phyloP scores from a whole-genome alignment of 2,113 vertebrate genomes.

The Gallinago jamesoni region DNA sequence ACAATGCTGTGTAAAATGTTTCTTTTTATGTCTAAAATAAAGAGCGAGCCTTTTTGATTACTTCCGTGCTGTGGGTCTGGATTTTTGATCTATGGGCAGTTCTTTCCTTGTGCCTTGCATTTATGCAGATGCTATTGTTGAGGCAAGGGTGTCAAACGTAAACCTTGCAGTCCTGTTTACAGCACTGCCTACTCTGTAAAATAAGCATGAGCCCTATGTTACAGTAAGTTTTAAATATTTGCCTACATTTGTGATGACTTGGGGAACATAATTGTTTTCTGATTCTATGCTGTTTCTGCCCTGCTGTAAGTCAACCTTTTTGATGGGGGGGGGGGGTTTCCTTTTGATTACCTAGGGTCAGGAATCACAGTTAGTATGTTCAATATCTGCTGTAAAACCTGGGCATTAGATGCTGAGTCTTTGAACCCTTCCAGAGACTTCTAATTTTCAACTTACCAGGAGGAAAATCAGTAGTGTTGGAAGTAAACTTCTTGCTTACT shows the following conservation, averaged over 20 bases:
- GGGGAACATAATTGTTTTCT: background rate
- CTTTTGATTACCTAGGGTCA: background rate
- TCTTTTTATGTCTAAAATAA: conserved; percentile 74
- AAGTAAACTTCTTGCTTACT: background rate
- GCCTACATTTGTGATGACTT: background rate
- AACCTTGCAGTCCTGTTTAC: background rate
- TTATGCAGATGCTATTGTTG: background rate
- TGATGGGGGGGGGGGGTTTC: background rate
- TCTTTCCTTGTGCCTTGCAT: background rate
- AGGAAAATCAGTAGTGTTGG: background rate
- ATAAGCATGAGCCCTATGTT: background rate
- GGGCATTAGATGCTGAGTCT: background rate
- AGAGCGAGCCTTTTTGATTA: conserved; percentile 69
- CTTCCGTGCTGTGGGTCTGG: conserved; percentile 5
- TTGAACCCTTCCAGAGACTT: background rate
- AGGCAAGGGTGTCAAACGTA: background rate
- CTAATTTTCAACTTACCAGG: background rate
- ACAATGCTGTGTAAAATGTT: conserved; percentile 57
- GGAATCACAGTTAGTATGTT: background rate
- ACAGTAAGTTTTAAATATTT: background rate
- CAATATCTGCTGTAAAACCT: background rate
- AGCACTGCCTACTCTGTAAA: background rate
- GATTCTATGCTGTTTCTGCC: background rate
- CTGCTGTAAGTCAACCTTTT: background rate
- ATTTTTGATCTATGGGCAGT: background rate